Percentiles rank a stretch among this genome's conserved stretches.
Conservation (phyloP, 2,888 invertebrate genomes). For the Carterocephalus palaemon region DNA sequence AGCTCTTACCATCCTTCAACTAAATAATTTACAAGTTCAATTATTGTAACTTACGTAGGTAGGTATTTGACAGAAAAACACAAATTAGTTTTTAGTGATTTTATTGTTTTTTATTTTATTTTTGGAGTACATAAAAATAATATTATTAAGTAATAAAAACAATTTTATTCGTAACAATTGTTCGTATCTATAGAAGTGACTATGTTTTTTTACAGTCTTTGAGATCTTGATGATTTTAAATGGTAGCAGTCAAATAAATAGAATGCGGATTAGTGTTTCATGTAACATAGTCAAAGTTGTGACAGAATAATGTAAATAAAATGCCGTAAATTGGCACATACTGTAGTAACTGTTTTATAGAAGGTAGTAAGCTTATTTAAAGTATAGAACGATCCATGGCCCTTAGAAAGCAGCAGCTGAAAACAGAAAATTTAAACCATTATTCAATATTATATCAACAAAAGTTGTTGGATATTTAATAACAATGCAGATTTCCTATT, state of each 20-base stretch:
- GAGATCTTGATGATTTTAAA: constrained; percentile 52
- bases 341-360: constrained; percentile 31
- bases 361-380: constrained; percentile 46
- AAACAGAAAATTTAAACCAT: constrained; percentile 44
- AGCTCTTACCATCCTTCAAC: too few species aligned
- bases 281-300: constrained; percentile 65
- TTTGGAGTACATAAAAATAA: constrained; percentile 70
- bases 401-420: constrained; percentile 74
- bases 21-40: too few species aligned
- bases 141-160: constrained; percentile 61
- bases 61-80: too few species aligned
- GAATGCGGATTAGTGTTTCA: constrained; percentile 20
- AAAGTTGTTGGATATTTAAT: not conserved
- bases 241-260: constrained; percentile 27
- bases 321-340: constrained; percentile 29
- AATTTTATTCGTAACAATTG: constrained; percentile 58
- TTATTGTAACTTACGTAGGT: too few species aligned
- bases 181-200: constrained; percentile 67
- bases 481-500: too few species aligned
- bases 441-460: not conserved
- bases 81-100: constrained; percentile 45
- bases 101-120: constrained; percentile 63
- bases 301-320: constrained; percentile 52
- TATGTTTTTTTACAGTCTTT: constrained; percentile 73
- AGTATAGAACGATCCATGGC: constrained; percentile 51